phyloP scores from a whole-genome alignment of 2,797 vertebrate species.

The Phalanger gymnotis region DNA sequence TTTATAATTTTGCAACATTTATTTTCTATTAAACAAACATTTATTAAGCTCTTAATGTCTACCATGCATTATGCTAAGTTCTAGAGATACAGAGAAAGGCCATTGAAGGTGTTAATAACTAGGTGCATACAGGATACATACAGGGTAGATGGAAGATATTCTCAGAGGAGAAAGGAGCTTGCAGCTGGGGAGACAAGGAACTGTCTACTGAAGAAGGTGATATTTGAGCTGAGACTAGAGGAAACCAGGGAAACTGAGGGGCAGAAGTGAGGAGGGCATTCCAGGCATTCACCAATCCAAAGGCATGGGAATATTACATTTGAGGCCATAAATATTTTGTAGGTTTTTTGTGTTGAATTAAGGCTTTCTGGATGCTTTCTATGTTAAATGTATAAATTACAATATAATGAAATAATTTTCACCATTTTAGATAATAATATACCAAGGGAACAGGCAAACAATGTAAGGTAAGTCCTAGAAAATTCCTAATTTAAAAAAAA shows the following conservation, averaged over 20 bases:
- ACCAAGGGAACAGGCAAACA: conserved; percentile 7
- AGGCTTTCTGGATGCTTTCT: conserved; percentile 4
- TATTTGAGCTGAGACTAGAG: background rate
- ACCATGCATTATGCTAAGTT: background rate
- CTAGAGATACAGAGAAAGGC: background rate
- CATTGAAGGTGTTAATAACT: background rate
- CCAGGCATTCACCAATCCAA: background rate
- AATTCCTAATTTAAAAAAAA: conserved; percentile 31
- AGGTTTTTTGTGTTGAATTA: background rate
- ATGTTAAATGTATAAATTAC: conserved; percentile 22
- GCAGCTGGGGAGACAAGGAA: background rate
- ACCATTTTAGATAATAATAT: conserved; percentile 55
- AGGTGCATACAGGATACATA: background rate
- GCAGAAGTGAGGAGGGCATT: background rate
- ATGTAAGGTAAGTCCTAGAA: conserved; percentile 26
- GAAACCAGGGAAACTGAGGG: background rate
- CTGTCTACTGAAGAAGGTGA: background rate
- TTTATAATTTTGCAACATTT: background rate
- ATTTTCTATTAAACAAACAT: background rate
- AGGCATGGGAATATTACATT: background rate
- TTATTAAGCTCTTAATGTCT: background rate
- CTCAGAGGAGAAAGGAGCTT: background rate
- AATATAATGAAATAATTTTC: conserved; percentile 40
- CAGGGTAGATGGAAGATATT: background rate
- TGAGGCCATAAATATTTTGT: background rate